Base-by-base conservation (phyloP, 2,888 invertebrate genomes). In the Hyalella azteca region DNA sequence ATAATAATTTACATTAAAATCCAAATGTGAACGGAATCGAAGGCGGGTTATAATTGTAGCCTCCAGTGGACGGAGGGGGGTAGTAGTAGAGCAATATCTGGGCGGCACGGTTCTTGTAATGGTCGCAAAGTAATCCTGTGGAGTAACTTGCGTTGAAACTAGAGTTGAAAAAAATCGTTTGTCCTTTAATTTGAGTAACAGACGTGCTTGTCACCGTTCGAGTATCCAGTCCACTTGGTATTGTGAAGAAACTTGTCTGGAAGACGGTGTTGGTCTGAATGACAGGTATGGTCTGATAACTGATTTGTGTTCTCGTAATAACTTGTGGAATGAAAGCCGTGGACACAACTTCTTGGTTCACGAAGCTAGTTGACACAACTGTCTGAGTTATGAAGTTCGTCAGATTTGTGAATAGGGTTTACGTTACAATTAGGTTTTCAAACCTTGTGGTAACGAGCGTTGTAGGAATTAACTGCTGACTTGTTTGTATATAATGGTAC, bases 201-300 rank as follows among this genome's bases (percentile, higher is more conserved):
- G 82, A 82, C 45, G 82, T 82, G 22, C 60, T 50, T 19, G 50
- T 54, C 40, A 60, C 78, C 36, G 79, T 40, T 13, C 39, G 78
- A 45, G 80, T 82, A 29, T 77, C 54, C 40, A 50, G 29, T 29
- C 77, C 78, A 7, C 79, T 76, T 48, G 73, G 29, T 26, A 80
- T 78, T 22, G 82, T 82, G 66, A 77, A 45, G 48, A 59, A 80
- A 41, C 77, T 78, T 73, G 82, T 82, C 77, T 77, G 76, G 36
- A 82, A 75, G 22, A 82, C 82, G 13, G 82, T 82, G 54, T 82
- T 80, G 9, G 79, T 79, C 77, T 77, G 80, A 66, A 79, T 82
- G 66, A 80, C 78, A 45, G 82, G 79, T 60, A 80, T 77, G 4
- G 80, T 76, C 19, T 78, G 59, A 40, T 76, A 80, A 50, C 66